Base-by-base conservation (phyloP, 2,797 vertebrate genomes). In the Oreortyx pictus region DNA sequence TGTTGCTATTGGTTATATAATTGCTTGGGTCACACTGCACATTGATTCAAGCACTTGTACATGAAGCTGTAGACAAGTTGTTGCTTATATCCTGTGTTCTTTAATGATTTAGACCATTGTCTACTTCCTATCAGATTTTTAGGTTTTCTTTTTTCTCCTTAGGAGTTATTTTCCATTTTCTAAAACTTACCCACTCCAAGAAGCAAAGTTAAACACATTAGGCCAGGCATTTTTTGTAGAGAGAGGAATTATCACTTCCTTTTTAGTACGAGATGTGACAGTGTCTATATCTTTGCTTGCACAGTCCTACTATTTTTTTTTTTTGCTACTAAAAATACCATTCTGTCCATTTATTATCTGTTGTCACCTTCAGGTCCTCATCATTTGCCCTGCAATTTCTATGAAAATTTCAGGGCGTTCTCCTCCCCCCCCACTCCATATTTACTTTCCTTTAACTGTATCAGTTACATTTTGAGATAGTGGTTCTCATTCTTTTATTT, bases 391-490 rank as follows among this genome's bases (percentile, higher is more conserved):
- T 29, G 3, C 22, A 79, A 35, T 29, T 85, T 78, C 66, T 67
- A 6, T 15, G 5, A 67, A 79, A 88, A 6, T 72, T 75, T 35
- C 52, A 61, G 12, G 18, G 12, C 70, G 7, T 2, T 25, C 17
- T 29, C 15, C 8, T 16, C 27, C 27, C 27, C 0, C 2, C 9
- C 39, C 8, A 1, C 11, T 41, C 10, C 5, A 2, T 2, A 4
- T n/a, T 75, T 78, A 25, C 16, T 29, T 65, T 61, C 15, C 68
- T 60, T 89, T 27, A 62, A 41, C 17, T 0, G 0, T 29, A 73
- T 4, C 65, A 4, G 11, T 50, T 73, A 4, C 29, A 37, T 77
- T 86, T 91, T 87, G 56, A 79, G 29, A 35, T 8, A 33, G 7
- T 25, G 5, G 7, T 67, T 54, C 22, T 76, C 31, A 59, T 67